Percentiles rank a stretch among this genome's conserved stretches.
These are phyloP conservation scores for Neolamprologus kungweensis DNA, from an alignment of 2,113 vertebrate species.

Conservation along the genomic window DNA sequence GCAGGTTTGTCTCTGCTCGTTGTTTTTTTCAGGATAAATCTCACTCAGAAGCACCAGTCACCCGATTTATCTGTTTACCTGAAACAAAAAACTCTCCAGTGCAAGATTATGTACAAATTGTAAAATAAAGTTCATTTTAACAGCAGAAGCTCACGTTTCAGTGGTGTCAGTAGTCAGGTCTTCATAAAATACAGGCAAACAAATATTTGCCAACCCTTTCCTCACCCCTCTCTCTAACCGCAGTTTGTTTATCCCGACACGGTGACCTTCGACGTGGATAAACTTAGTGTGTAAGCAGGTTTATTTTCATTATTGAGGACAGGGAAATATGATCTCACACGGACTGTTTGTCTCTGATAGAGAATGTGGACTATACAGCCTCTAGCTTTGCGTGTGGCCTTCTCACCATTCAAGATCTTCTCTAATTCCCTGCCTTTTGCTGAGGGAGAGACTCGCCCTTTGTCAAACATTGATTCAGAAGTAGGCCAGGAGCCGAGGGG, in stretches of 20 bases:
- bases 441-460: conserved; percentile 50
- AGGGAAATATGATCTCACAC: conserved; percentile 36
- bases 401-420: conserved; percentile 26
- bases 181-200: neutral
- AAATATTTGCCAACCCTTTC: neutral
- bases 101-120: neutral
- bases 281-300: conserved; percentile 23
- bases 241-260: conserved; percentile 29
- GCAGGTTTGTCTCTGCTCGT: neutral
- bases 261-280: conserved; percentile 8
- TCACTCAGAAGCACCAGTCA: neutral
- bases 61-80: neutral
- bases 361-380: conserved; percentile 18
- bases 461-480: conserved; percentile 70
- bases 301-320: conserved; percentile 53
- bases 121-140: neutral
- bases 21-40: neutral
- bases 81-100: neutral
- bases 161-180: neutral
- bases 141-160: neutral
- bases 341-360: conserved; percentile 26
- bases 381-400: conserved; percentile 51
- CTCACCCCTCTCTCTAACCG: neutral
- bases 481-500: conserved; percentile 63
- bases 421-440: conserved; percentile 43